Conservation (phyloP, 2,888 invertebrate genomes). For the Agapostemon virescens region DNA sequence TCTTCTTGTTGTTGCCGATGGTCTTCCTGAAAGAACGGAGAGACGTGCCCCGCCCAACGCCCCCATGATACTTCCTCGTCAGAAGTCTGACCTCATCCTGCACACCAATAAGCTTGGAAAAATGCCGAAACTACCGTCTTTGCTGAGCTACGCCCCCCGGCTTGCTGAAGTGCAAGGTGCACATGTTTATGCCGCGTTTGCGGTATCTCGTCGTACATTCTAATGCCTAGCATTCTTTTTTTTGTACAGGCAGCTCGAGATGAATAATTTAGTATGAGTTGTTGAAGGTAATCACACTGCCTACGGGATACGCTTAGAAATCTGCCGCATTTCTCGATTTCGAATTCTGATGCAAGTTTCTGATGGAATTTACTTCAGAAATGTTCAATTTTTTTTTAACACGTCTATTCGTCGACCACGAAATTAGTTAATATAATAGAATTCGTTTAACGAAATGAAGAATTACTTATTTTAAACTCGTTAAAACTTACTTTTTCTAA, state of each 20-base stretch:
- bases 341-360: not conserved
- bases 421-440: not conserved
- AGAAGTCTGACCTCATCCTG: slow-evolving; percentile 54
- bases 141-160: slow-evolving; percentile 23
- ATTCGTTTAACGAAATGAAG: too few relatives aligned
- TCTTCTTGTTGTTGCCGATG: slow-evolving; percentile 33
- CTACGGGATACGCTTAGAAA: not conserved
- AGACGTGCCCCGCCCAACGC: slow-evolving; percentile 63
- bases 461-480: too few relatives aligned
- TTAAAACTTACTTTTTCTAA: too few relatives aligned
- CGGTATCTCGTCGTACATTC: not conserved
- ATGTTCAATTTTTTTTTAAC: not conserved
- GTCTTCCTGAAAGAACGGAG: slow-evolving; percentile 47
- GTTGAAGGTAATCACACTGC: not conserved
- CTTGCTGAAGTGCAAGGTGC: slow-evolving; percentile 14
- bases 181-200: not conserved
- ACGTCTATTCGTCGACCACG: too few relatives aligned
- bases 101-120: slow-evolving; percentile 53
- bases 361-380: not conserved
- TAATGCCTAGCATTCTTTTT: slow-evolving; percentile 11
- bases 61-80: slow-evolving; percentile 65
- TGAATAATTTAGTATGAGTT: slow-evolving; percentile 12
- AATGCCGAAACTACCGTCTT: slow-evolving; percentile 56
- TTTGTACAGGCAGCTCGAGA: not conserved
- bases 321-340: not conserved